These are phyloP conservation scores for Marronus borbonicus DNA, from an alignment of 2,888 invertebrate genomes.

Conservation along the genomic window DNA sequence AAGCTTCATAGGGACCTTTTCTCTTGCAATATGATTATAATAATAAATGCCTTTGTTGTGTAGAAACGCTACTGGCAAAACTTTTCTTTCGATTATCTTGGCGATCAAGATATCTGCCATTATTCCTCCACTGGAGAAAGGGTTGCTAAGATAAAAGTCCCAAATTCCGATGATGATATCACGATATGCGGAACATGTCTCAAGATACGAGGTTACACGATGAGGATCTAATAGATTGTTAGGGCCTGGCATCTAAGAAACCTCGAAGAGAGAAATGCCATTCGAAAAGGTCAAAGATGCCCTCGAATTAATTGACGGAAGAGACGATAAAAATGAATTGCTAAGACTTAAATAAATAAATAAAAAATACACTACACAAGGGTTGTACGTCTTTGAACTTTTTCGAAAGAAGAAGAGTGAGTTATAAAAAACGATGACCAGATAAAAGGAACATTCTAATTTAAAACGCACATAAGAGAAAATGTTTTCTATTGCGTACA, in stretches of 20 bases:
- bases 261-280: conserved; percentile 2
- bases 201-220: conserved; percentile 25
- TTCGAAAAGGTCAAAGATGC: conserved; percentile 61
- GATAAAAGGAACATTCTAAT: no score
- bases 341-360: conserved; percentile 60
- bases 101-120: conserved; percentile 65
- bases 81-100: conserved; percentile 18
- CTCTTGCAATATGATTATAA: no score
- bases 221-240: conserved; percentile 32
- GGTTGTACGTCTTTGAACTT: no score
- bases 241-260: conserved; percentile 7
- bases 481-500: no score
- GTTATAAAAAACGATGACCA: no score
- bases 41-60: no score
- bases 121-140: conserved; percentile 60
- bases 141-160: neutral
- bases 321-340: conserved; percentile 67
- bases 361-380: no score
- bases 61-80: conserved; percentile 26
- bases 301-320: conserved; percentile 67
- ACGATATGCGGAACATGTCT: conserved; percentile 37
- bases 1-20: no score
- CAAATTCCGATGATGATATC: conserved; percentile 51
- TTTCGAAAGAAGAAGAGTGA: no score
- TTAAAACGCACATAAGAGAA: no score